phyloP scores from a whole-genome alignment of 1,140 invertebrate species.

The Oreohelix idahoensis region DNA sequence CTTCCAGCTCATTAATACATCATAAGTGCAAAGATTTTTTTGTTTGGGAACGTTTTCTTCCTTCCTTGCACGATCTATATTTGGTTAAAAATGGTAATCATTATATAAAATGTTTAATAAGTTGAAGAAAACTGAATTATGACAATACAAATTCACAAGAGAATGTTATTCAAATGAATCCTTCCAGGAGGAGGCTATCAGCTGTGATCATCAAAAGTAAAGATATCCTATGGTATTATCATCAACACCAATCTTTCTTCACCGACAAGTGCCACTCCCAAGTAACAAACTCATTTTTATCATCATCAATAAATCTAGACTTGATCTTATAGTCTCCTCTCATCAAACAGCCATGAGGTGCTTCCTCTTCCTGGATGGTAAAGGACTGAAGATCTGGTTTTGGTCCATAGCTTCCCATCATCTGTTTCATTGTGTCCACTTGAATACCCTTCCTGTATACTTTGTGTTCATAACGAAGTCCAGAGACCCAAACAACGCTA shows the following conservation, averaged over 20 bases:
- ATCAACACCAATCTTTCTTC: constrained; percentile 87
- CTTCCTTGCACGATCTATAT: too few species aligned
- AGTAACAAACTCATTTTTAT: constrained; percentile 94
- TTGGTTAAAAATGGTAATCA: too few species aligned
- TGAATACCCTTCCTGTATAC: too few species aligned
- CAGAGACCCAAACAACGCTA: too few species aligned
- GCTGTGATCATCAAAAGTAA: background rate
- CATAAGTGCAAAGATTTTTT: too few species aligned
- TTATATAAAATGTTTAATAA: too few species aligned
- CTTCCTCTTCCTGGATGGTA: constrained; percentile 93
- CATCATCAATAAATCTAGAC: constrained; percentile 97
- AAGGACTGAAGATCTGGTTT: constrained; percentile 94
- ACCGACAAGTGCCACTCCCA: constrained; percentile 99
- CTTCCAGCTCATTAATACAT: too few species aligned
- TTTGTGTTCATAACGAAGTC: too few species aligned
- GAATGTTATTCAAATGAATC: too few species aligned
- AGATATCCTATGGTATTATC: background rate
- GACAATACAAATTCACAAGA: too few species aligned
- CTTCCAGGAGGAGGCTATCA: background rate
- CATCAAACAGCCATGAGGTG: constrained; percentile 90
- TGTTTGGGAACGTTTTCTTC: too few species aligned
- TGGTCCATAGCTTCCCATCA: constrained; percentile 97
- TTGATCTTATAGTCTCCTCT: constrained; percentile 87
- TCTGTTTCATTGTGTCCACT: constrained; percentile 97
- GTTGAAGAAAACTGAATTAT: too few species aligned